These are phyloP conservation scores for Caenorhabditis imperialis DNA, from an alignment of 2,888 invertebrate species.

Conservation along the genomic window DNA sequence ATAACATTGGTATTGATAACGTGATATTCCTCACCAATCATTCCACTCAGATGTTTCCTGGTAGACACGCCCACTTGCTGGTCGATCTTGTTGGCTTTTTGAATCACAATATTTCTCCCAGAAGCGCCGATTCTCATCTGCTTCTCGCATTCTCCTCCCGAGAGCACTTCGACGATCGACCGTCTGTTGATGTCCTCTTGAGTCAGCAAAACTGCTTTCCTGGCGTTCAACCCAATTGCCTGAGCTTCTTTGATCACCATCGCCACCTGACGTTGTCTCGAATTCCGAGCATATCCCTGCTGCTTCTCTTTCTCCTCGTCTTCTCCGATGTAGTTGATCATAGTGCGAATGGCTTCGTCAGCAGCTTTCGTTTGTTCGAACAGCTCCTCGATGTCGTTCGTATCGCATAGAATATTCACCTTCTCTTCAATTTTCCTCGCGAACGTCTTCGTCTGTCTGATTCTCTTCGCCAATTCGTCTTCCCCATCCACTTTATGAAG, in stretches of 20 bases:
- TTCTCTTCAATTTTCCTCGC: conserved; percentile 25
- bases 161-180: conserved; percentile 43
- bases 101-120: conserved; percentile 56
- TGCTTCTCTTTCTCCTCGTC: conserved; percentile 68
- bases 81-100: conserved; percentile 53
- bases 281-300: conserved; percentile 64
- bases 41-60: conserved; percentile 61
- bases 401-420: conserved; percentile 32
- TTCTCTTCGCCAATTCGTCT: conserved; percentile 16
- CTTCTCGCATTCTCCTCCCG: conserved; percentile 38
- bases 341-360: conserved; percentile 53
- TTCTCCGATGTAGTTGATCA: conserved; percentile 66
- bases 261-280: conserved; percentile 61
- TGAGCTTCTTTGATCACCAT: conserved; percentile 66
- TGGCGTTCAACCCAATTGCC: conserved; percentile 59
- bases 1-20: conserved; percentile 1
- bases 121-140: conserved; percentile 47
- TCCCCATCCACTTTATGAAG: neutral
- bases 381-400: conserved; percentile 45
- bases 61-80: conserved; percentile 62
- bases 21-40: conserved; percentile 62
- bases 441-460: conserved; percentile 25
- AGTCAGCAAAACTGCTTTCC: conserved; percentile 49
- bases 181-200: conserved; percentile 47
- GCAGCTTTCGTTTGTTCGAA: conserved; percentile 54